phyloP scores from a whole-genome alignment of 2,888 invertebrate genomes.

The Lochmaea capreae region DNA sequence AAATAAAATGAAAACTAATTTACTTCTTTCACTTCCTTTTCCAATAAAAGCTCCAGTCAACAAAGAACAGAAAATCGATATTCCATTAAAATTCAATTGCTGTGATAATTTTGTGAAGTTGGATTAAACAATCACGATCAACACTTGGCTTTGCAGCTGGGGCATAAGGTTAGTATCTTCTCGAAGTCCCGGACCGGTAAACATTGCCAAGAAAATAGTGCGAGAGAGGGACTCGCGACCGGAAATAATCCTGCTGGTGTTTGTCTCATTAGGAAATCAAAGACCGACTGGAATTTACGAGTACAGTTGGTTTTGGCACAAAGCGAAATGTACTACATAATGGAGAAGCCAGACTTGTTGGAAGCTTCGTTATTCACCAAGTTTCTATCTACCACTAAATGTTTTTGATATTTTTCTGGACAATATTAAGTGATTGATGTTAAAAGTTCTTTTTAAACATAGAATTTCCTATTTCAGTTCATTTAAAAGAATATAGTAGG shows the following conservation, averaged over 20 bases:
- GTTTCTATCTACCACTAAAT: slow-evolving; percentile 15
- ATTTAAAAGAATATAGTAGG: no score
- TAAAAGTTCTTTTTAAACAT: not conserved
- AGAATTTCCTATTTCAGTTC: no score
- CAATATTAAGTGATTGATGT: not conserved
- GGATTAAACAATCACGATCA: slow-evolving; percentile 45
- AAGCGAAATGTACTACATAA: slow-evolving; percentile 51
- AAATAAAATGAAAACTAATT: no score
- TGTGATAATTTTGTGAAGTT: slow-evolving; percentile 23
- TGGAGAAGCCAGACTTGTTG: slow-evolving; percentile 28
- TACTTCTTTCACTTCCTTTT: no score
- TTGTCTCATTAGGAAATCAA: slow-evolving; percentile 63
- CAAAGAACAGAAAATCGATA: slow-evolving; percentile 5
- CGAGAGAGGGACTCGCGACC: slow-evolving; percentile 51
- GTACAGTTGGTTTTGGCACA: slow-evolving; percentile 49
- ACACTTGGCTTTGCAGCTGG: slow-evolving; percentile 40
- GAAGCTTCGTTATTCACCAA: slow-evolving; percentile 20
- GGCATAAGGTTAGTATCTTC: slow-evolving; percentile 41
- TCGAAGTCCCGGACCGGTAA: slow-evolving; percentile 50
- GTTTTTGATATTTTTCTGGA: not conserved
- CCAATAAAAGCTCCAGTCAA: no score
- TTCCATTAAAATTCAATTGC: slow-evolving; percentile 18
- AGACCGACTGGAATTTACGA: slow-evolving; percentile 58
- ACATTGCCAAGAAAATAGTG: slow-evolving; percentile 55
- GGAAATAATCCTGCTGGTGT: slow-evolving; percentile 59